phyloP scores from a whole-genome alignment of 2,113 vertebrate genomes.

The Ancistrus triradiatus region DNA sequence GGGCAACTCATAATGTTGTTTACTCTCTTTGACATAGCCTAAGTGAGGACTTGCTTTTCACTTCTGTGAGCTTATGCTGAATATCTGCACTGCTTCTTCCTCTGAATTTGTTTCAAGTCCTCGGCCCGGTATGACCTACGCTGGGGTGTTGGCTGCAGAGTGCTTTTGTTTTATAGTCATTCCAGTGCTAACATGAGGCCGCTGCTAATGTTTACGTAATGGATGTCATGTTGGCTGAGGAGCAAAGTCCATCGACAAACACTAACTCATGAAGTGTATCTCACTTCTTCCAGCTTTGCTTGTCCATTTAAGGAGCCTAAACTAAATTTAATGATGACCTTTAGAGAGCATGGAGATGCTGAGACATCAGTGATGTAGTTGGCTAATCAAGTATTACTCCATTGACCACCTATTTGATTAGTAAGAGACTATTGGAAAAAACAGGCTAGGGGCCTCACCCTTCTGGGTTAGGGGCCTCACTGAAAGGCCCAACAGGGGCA shows the following conservation, averaged over 20 bases:
- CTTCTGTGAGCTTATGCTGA: too few relatives aligned
- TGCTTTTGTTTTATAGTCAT: slow-evolving; percentile 44
- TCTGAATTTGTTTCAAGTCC: slow-evolving; percentile 19
- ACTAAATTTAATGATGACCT: slow-evolving; percentile 35
- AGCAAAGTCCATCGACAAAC: slow-evolving; percentile 35
- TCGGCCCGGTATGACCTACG: neutral
- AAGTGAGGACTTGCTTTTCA: too few relatives aligned
- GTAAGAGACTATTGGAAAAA: too few relatives aligned
- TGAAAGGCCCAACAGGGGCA: too few relatives aligned
- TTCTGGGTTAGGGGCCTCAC: too few relatives aligned
- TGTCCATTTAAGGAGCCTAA: slow-evolving; percentile 44
- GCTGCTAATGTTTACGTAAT: slow-evolving; percentile 47
- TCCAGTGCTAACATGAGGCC: slow-evolving; percentile 22
- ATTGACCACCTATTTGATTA: too few relatives aligned
- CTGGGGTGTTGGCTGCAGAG: slow-evolving; percentile 16
- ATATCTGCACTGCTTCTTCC: slow-evolving; percentile 3
- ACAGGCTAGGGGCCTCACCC: too few relatives aligned
- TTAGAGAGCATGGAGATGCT: too few relatives aligned
- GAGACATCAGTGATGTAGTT: too few relatives aligned
- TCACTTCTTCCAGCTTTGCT: slow-evolving; percentile 30
- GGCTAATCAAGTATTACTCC: too few relatives aligned
- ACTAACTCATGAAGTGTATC: slow-evolving; percentile 17
- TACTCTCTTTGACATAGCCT: slow-evolving; percentile 12
- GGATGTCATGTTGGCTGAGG: slow-evolving; percentile 35
- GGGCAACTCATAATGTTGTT: slow-evolving; percentile 5